Percentiles rank a stretch among this genome's conserved stretches.
Conservation (phyloP, 2,797 vertebrate species). For the Amazona ochrocephala region DNA sequence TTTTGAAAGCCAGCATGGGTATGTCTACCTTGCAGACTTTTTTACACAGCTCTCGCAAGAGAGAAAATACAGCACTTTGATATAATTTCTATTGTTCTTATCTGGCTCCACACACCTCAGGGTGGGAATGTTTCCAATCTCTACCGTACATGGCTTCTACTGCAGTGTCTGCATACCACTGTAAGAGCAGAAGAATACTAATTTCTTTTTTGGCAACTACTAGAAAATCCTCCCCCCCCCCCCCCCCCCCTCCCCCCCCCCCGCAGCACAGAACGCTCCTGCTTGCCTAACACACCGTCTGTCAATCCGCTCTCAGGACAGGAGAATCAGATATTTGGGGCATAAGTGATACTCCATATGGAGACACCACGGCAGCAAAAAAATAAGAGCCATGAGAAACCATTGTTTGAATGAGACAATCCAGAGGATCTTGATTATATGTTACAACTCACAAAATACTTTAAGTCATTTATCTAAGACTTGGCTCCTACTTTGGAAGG, state of each 20-base stretch:
- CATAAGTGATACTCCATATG: background rate
- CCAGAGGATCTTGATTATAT: background rate
- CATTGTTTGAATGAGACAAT: background rate
- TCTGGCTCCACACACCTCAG: background rate
- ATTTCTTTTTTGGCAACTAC: background rate
- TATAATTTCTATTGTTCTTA: background rate
- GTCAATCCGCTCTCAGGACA: background rate
- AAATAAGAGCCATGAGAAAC: background rate
- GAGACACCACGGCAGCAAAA: background rate
- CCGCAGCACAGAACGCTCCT: background rate
- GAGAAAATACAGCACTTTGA: background rate
- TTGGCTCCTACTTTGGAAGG: slow-evolving; percentile 18
- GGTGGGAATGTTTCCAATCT: background rate
- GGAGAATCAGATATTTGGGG: background rate
- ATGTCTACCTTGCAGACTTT: background rate
- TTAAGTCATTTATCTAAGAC: slow-evolving; percentile 29
- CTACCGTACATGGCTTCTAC: background rate
- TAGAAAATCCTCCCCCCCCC: background rate
- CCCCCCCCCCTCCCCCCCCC: background rate
- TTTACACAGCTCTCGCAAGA: background rate
- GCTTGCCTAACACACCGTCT: background rate
- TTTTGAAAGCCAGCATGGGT: background rate
- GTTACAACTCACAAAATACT: background rate
- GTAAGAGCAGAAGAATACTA: background rate
- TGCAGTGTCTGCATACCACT: background rate